A percentile compares a stretch with the other conserved stretches of the same genome.
Conservation (phyloP, 2,888 invertebrate genomes). For the Apocheima hispidaria region DNA sequence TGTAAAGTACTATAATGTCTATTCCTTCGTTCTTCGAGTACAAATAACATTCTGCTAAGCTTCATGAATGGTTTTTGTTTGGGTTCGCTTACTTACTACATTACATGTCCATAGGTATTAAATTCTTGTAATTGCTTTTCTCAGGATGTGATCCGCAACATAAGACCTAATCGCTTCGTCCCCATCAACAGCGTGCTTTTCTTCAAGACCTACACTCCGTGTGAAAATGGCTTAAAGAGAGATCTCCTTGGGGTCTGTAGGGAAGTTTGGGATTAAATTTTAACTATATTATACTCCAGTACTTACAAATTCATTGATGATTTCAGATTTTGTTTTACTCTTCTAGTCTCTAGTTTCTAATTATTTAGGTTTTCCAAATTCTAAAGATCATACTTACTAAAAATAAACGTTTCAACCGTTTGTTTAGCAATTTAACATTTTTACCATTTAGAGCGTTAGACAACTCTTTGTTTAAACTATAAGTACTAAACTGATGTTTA, state of each 20-base stretch:
- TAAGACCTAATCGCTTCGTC: conserved; percentile 63
- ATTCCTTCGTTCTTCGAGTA: no score
- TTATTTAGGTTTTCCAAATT: no score
- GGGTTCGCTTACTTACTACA: neutral
- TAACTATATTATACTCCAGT: neutral
- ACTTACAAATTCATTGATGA: no score
- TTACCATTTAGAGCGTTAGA: neutral
- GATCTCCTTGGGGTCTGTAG: conserved; percentile 73
- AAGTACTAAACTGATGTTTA: conserved; percentile 11
- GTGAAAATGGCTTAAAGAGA: conserved; percentile 69
- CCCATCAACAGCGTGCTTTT: conserved; percentile 67
- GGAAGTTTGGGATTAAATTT: conserved; percentile 70
- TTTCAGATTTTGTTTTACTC: no score
- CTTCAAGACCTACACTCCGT: conserved; percentile 65
- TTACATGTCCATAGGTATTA: neutral
- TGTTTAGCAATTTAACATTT: neutral
- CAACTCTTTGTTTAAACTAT: neutral
- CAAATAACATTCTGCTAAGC: neutral
- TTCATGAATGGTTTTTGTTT: neutral
- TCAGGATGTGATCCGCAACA: conserved; percentile 58
- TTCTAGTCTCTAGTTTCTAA: no score
- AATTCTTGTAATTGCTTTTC: conserved; percentile 13
- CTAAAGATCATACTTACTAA: no score
- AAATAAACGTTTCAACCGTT: no score
- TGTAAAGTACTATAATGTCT: no score